Evolutionary conservation across 2,888 invertebrate genomes (phyloP).

Genomic region (Oxytorus armatus): DNA sequence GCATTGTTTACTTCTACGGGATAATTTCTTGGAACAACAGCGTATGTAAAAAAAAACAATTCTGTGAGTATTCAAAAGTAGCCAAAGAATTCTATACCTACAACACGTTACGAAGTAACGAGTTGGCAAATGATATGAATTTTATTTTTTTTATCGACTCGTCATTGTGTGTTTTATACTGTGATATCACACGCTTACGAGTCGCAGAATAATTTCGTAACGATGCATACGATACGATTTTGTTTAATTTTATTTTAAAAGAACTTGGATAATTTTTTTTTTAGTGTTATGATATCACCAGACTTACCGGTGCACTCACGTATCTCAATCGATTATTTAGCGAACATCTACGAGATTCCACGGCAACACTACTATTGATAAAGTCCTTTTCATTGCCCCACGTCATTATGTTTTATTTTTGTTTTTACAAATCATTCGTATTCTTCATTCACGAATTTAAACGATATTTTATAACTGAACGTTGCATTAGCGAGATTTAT

Average conservation of each 20-base stretch:
- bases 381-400: slow-evolving; percentile 59
- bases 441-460: no score
- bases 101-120: slow-evolving; percentile 2
- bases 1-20: not conserved
- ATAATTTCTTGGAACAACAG: slow-evolving; percentile 1
- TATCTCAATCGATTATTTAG: slow-evolving; percentile 35
- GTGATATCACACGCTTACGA: slow-evolving; percentile 5
- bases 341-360: no score
- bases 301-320: slow-evolving; percentile 45
- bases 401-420: not conserved
- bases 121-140: slow-evolving; percentile 58
- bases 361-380: slow-evolving; percentile 3
- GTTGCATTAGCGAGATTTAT: no score
- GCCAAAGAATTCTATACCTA: slow-evolving; percentile 51
- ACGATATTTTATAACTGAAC: no score
- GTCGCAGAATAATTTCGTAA: slow-evolving; percentile 46
- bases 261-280: not conserved
- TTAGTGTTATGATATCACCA: no score
- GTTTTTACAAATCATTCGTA: no score
- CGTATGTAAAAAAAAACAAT: slow-evolving; percentile 15
- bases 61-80: slow-evolving; percentile 42
- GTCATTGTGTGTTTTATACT: slow-evolving; percentile 36
- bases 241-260: not conserved
- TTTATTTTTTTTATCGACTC: slow-evolving; percentile 33
- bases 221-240: not conserved